phyloP scores from a whole-genome alignment of 2,888 invertebrate species.

The Biston betularia region DNA sequence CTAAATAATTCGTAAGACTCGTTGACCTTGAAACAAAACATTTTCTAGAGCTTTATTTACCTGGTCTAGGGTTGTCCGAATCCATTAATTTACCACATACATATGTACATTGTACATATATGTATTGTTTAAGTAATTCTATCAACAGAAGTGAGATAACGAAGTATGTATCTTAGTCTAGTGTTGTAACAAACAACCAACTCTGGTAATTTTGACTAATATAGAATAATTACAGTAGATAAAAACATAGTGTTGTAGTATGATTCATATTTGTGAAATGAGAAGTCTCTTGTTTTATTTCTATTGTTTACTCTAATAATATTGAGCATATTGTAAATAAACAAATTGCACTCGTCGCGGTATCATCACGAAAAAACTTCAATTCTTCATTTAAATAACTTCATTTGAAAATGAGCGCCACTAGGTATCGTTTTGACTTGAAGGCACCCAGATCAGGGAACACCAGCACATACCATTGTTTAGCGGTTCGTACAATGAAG shows the following conservation, averaged over 20 bases:
- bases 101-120: too few relatives aligned
- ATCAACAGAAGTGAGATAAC: slow-evolving; percentile 5
- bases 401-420: too few relatives aligned
- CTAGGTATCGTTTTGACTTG: too few relatives aligned
- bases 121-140: slow-evolving; percentile 5
- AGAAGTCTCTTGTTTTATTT: slow-evolving; percentile 1
- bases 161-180: slow-evolving; percentile 1
- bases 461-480: too few relatives aligned
- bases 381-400: too few relatives aligned
- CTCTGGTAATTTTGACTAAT: not conserved
- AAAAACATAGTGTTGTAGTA: not conserved
- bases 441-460: too few relatives aligned
- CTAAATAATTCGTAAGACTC: not conserved
- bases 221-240: not conserved
- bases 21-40: not conserved
- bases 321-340: too few relatives aligned
- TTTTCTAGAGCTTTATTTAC: not conserved
- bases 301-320: not conserved
- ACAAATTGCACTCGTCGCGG: too few relatives aligned
- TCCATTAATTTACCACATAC: slow-evolving; percentile 5
- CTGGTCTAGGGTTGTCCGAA: slow-evolving; percentile 8
- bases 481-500: too few relatives aligned
- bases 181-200: slow-evolving; percentile 1
- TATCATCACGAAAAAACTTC: too few relatives aligned
- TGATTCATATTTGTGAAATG: too few relatives aligned